Base-by-base conservation (phyloP, 2,113 vertebrate species). In the Caracal caracal region DNA sequence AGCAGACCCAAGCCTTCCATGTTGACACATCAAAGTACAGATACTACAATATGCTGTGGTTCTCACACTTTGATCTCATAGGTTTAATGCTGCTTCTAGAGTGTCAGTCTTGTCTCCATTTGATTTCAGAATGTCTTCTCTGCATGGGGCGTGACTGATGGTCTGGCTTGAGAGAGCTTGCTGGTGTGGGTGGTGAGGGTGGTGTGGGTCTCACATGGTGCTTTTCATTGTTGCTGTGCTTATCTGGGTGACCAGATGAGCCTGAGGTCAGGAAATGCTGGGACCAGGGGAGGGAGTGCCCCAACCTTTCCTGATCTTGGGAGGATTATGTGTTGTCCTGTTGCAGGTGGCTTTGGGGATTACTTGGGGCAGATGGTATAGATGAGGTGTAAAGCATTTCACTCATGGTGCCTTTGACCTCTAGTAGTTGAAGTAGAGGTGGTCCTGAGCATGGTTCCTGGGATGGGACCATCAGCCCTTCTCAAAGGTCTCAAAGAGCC, bases 231-330 rank as follows among this genome's bases (percentile, higher is more conserved):
- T 96, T 93, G 20, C 71, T 76, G 7, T 37, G 65, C 37, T 91
- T 43, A 66, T 22, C 1, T 71, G 78, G 11, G 33, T 90, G 76
- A 82, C 35, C 7, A n/a, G 20, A 33, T 51, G 61, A 37, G 63
- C 43, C n/a, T 2, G 26, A 80, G 47, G 28, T 10, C 24, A 53
- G 24, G 82, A 75, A 65, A 22, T 16, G 3, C 20, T 33, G 10
- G 40, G 37, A 61, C 6, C 3, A 6, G 26, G 53, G 5, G 47
- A 78, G 63, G 26, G 19, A 5, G 6, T 1, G 0, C 37, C 4
- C 6, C 15, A 9, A 3, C 28, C 37, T 92, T 47, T 86, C 2
- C 7, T 3, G 7, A 37, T 26, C 30, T 40, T 22, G 81, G n/a
- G 33, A 33, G 47, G 12, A 33, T 26, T 75, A 26, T 56, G 4